These are phyloP conservation scores for Anticlea derivata DNA, from an alignment of 2,888 invertebrate genomes.

Conservation along the genomic window DNA sequence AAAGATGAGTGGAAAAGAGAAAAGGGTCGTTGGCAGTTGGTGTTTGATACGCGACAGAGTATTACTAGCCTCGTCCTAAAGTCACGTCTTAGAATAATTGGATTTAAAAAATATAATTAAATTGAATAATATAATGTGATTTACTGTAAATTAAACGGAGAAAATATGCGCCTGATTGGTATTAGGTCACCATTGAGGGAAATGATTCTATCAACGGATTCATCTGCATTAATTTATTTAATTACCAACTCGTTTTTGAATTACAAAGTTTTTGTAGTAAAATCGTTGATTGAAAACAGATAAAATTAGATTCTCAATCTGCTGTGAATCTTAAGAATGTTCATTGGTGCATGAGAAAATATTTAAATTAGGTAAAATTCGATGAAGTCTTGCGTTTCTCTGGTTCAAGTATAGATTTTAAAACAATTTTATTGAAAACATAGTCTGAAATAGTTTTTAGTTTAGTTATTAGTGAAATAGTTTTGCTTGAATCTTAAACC, in stretches of 20 bases:
- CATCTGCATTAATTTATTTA: slow-evolving; percentile 31
- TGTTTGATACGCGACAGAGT: too few relatives aligned
- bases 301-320: slow-evolving; percentile 10
- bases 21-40: too few relatives aligned
- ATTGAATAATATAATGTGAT: slow-evolving; percentile 62
- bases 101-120: slow-evolving; percentile 51
- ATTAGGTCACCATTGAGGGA: slow-evolving; percentile 25
- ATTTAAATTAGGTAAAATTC: too few relatives aligned
- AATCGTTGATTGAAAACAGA: slow-evolving; percentile 24
- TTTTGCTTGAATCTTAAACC: too few relatives aligned
- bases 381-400: too few relatives aligned
- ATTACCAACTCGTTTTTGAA: slow-evolving; percentile 21
- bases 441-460: too few relatives aligned
- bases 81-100: slow-evolving; percentile 8
- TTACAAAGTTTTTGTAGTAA: slow-evolving; percentile 14
- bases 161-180: slow-evolving; percentile 30
- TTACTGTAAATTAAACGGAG: slow-evolving; percentile 57
- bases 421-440: too few relatives aligned
- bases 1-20: too few relatives aligned
- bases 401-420: too few relatives aligned
- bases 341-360: not conserved
- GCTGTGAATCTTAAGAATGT: not conserved
- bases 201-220: slow-evolving; percentile 31
- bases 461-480: too few relatives aligned
- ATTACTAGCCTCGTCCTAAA: too few relatives aligned